Conservation (phyloP, 1,140 invertebrate species). For the Euwallacea similis region DNA sequence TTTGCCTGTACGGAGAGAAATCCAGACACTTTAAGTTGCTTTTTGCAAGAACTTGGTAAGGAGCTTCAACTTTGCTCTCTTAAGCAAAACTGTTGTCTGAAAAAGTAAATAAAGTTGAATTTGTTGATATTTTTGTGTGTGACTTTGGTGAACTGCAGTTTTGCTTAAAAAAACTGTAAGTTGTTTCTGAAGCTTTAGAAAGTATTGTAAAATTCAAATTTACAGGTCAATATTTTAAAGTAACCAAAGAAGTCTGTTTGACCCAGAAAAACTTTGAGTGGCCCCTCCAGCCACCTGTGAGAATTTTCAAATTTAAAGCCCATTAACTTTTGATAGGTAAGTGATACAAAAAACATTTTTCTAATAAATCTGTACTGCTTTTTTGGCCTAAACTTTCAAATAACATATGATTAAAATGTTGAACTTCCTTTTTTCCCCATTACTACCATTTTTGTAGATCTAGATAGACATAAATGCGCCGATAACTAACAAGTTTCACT, state of each 20-base stretch:
- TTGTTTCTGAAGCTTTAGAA: not conserved
- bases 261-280: not conserved
- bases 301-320: constrained; percentile 13
- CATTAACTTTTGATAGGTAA: constrained; percentile 2
- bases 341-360: not conserved
- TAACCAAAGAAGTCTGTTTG: constrained; percentile 5
- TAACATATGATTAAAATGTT: constrained; percentile 1
- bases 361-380: not conserved
- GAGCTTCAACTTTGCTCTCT: constrained; percentile 14
- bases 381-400: not conserved
- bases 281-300: constrained; percentile 22
- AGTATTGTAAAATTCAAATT: not conserved
- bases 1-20: constrained; percentile 59
- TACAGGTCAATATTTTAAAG: not conserved
- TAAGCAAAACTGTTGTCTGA: not conserved
- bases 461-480: constrained; percentile 16
- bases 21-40: constrained; percentile 54
- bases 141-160: too few species aligned
- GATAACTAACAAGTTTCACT: constrained; percentile 28
- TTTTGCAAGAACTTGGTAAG: constrained; percentile 55
- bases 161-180: too few species aligned
- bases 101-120: too few species aligned
- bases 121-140: too few species aligned
- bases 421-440: constrained; percentile 11
- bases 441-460: constrained; percentile 10